Percentiles rank a stretch among this genome's conserved stretches.
These are phyloP conservation scores for Phylloscopus collybita DNA, from an alignment of 2,797 vertebrate species.

Conservation along the genomic window DNA sequence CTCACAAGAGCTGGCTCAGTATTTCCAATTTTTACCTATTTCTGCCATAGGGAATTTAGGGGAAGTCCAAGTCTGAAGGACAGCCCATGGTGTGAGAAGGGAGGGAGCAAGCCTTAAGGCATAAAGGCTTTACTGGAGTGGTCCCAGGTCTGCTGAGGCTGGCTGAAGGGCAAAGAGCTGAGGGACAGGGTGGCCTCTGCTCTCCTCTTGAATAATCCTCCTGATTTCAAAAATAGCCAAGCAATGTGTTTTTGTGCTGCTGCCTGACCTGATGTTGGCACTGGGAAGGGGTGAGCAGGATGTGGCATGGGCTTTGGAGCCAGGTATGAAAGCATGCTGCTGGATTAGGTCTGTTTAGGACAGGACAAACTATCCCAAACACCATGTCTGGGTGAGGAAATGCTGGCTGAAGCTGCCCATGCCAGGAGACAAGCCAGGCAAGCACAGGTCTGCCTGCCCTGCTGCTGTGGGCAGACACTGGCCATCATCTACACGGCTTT, in stretches of 20 bases:
- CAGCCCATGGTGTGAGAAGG: neutral
- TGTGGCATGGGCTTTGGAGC: neutral
- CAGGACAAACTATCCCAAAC: neutral
- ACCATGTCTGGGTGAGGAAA: neutral
- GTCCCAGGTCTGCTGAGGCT: neutral
- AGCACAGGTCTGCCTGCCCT: neutral
- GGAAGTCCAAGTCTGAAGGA: neutral
- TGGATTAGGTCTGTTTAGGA: neutral
- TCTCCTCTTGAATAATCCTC: neutral
- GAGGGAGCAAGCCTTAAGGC: neutral
- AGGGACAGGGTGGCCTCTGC: neutral
- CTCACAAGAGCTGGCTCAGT: neutral
- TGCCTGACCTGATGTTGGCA: neutral
- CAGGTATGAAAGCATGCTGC: neutral
- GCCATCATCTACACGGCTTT: neutral
- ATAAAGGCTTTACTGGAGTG: neutral
- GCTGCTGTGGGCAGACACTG: neutral
- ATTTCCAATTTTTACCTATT: neutral
- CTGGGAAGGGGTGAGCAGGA: neutral
- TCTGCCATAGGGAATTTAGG: neutral
- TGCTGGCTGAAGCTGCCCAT: neutral
- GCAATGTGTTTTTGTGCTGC: neutral
- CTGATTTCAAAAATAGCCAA: neutral
- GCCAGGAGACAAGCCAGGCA: neutral
- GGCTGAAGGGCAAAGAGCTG: neutral